Conservation (phyloP, 1,140 invertebrate genomes). For the Acromyrmex echinatior region DNA sequence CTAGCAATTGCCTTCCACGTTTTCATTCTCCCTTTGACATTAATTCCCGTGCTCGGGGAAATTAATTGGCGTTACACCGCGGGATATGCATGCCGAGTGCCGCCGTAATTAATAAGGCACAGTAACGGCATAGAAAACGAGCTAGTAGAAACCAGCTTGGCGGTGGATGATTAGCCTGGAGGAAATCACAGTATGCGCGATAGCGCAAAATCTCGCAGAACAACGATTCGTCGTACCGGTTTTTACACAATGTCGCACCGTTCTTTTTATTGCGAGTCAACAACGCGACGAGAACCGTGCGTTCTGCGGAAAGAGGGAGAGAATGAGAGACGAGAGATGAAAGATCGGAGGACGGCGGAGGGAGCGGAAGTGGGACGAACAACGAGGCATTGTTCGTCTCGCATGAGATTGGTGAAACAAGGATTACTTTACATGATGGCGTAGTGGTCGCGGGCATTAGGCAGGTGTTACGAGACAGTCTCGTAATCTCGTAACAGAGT, state of each 20-base stretch:
- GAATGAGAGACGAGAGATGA: neutral
- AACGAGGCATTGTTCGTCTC: constrained; percentile 54
- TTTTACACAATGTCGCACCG: constrained; percentile 28
- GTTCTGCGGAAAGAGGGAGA: neutral
- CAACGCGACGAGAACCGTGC: neutral
- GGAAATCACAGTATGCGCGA: constrained; percentile 45
- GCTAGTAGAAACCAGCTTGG: constrained; percentile 46
- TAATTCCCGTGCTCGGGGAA: constrained; percentile 60
- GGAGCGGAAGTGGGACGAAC: constrained; percentile 1
- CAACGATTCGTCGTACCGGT: constrained; percentile 54
- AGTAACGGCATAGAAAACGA: constrained; percentile 60
- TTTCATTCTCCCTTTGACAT: constrained; percentile 62
- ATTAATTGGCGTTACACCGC: constrained; percentile 62
- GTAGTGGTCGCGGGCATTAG: constrained; percentile 54
- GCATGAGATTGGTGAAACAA: constrained; percentile 48
- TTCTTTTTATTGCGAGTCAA: constrained; percentile 42
- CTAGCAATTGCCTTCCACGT: constrained; percentile 54
- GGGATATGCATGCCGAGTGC: constrained; percentile 60
- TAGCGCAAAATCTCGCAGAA: constrained; percentile 45
- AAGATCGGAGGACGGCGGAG: neutral
- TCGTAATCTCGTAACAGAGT: constrained; percentile 57
- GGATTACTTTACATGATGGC: constrained; percentile 47
- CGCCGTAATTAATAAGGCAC: constrained; percentile 62
- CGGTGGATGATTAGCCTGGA: constrained; percentile 53
- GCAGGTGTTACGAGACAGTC: constrained; percentile 54